Conservation (phyloP, 2,888 invertebrate species). For the Sceliomorpha sp. region DNA sequence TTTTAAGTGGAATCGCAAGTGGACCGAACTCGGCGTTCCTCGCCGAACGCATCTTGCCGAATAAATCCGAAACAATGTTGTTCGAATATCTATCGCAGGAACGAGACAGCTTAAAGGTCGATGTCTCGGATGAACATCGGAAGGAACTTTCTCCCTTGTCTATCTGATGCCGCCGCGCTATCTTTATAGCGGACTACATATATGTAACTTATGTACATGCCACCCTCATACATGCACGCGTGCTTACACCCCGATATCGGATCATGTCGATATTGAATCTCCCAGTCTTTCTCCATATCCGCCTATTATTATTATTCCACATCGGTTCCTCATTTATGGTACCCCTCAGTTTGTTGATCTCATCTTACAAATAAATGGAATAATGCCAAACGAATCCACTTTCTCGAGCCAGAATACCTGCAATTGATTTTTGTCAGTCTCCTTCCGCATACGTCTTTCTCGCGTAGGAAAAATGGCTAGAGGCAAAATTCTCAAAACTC, state of each 20-base stretch:
- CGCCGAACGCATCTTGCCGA: too few relatives aligned
- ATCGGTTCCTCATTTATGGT: slow-evolving; percentile 52
- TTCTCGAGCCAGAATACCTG: slow-evolving; percentile 8
- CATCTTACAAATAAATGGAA: slow-evolving; percentile 45
- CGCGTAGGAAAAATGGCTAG: too few relatives aligned
- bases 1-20: too few relatives aligned
- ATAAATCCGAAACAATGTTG: slow-evolving; percentile 2
- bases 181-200: slow-evolving; percentile 68
- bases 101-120: slow-evolving; percentile 29
- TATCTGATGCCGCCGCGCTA: slow-evolving; percentile 65
- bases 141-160: slow-evolving; percentile 45
- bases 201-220: slow-evolving; percentile 56
- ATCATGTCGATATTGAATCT: slow-evolving; percentile 73
- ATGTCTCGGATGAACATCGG: slow-evolving; percentile 38
- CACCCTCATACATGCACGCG: slow-evolving; percentile 54
- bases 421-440: slow-evolving; percentile 8
- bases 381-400: slow-evolving; percentile 31
- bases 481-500: too few relatives aligned
- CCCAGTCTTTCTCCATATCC: slow-evolving; percentile 22
- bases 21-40: too few relatives aligned
- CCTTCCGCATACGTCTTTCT: background rate
- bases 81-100: slow-evolving; percentile 6
- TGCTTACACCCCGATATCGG: slow-evolving; percentile 65
- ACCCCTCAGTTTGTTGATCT: slow-evolving; percentile 50
- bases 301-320: slow-evolving; percentile 54